phyloP scores from a whole-genome alignment of 2,888 invertebrate species.

The Glaucopsyche alexis region DNA sequence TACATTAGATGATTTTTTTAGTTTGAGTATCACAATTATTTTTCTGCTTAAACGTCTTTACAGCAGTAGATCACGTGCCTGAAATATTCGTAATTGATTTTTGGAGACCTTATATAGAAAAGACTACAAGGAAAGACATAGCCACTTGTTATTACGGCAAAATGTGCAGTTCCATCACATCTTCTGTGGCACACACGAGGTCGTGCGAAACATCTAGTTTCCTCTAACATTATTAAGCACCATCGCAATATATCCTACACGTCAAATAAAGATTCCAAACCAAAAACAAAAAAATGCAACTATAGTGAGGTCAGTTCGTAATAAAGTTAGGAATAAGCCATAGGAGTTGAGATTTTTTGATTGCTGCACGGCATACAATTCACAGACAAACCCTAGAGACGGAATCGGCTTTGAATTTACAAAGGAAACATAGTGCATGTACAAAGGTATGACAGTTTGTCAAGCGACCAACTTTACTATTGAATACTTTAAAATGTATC shows the following conservation, averaged over 20 bases:
- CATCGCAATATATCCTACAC: neutral
- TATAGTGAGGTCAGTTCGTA: neutral
- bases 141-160: too few species aligned
- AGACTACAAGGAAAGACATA: too few species aligned
- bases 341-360: constrained; percentile 13
- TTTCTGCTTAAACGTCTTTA: too few species aligned
- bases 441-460: constrained; percentile 7
- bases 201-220: too few species aligned
- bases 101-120: too few species aligned
- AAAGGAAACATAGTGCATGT: neutral
- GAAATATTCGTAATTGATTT: too few species aligned
- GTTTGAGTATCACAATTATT: too few species aligned
- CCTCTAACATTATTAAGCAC: neutral
- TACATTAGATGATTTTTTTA: too few species aligned
- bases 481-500: neutral
- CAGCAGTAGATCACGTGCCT: too few species aligned
- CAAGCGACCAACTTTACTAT: constrained; percentile 1
- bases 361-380: neutral
- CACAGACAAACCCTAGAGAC: constrained; percentile 11
- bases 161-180: too few species aligned
- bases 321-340: constrained; percentile 4
- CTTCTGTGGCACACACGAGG: too few species aligned
- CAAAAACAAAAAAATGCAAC: neutral
- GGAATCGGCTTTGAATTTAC: constrained; percentile 4
- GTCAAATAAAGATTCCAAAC: neutral